Evolutionary conservation across 2,888 invertebrate species (phyloP).

Genomic region (Heliconius sara): DNA sequence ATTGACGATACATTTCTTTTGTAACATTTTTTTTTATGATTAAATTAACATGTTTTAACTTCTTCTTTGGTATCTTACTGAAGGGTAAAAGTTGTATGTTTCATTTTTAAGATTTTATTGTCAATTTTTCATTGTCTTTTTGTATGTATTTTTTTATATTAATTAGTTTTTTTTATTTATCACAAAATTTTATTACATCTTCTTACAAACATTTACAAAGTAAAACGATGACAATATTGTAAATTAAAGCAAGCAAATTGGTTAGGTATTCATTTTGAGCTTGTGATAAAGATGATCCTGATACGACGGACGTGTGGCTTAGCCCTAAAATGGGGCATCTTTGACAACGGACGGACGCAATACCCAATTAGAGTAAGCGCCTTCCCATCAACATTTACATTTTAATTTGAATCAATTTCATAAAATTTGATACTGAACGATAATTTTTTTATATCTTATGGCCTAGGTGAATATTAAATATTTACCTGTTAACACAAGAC

Average conservation of each 20-base stretch:
- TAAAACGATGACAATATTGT: background rate
- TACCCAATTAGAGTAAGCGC: conserved; percentile 76
- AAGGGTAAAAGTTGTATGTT: too few species aligned
- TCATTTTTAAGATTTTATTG: too few species aligned
- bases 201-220: background rate
- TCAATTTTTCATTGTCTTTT: too few species aligned
- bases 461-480: too few species aligned
- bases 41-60: too few species aligned
- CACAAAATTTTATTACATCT: background rate
- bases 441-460: too few species aligned
- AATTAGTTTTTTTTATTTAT: too few species aligned
- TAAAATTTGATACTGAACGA: conserved; percentile 66
- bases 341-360: conserved; percentile 71
- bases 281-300: conserved; percentile 36
- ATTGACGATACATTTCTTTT: background rate
- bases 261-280: background rate
- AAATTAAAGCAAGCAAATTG: background rate
- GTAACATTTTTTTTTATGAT: background rate
- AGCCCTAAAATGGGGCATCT: conserved; percentile 46
- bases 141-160: too few species aligned
- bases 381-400: conserved; percentile 80
- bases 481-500: too few species aligned
- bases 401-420: conserved; percentile 82
- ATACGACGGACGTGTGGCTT: conserved; percentile 56
- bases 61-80: too few species aligned